Evolutionary conservation across 2,888 invertebrate genomes (phyloP).

Genomic region (Amphipyra tragopoginis): DNA sequence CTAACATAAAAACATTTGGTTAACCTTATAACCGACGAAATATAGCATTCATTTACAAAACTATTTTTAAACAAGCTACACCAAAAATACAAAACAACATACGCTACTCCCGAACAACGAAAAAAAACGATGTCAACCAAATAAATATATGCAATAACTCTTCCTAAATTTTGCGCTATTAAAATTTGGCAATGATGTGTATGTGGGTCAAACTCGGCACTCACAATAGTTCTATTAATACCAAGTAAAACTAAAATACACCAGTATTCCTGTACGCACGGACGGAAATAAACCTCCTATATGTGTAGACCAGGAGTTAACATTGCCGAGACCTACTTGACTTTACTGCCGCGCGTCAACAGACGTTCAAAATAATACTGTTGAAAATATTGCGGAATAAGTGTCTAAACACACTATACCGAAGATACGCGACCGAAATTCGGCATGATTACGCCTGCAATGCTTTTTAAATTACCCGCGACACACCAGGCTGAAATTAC

Average conservation of each 20-base stretch:
- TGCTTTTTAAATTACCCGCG: too few species aligned
- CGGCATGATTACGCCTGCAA: too few species aligned
- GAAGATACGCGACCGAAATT: too few species aligned
- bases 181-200: constrained; percentile 75
- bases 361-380: not conserved
- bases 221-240: constrained; percentile 87
- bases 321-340: constrained; percentile 48
- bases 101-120: constrained; percentile 11
- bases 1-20: not conserved
- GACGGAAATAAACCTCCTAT: constrained; percentile 79
- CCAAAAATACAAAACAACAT: constrained; percentile 14
- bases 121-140: constrained; percentile 57
- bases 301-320: constrained; percentile 60
- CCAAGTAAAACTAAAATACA: constrained; percentile 82
- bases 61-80: constrained; percentile 12
- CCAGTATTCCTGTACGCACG: constrained; percentile 83
- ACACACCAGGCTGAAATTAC: too few species aligned
- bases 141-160: constrained; percentile 60
- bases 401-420: too few species aligned
- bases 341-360: constrained; percentile 22
- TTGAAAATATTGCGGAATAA: not conserved
- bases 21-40: not conserved
- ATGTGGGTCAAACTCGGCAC: constrained; percentile 80
- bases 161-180: constrained; percentile 60
- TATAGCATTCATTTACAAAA: not conserved